Conservation (phyloP, 2,888 invertebrate species). For the Ephialtes manifestator region DNA sequence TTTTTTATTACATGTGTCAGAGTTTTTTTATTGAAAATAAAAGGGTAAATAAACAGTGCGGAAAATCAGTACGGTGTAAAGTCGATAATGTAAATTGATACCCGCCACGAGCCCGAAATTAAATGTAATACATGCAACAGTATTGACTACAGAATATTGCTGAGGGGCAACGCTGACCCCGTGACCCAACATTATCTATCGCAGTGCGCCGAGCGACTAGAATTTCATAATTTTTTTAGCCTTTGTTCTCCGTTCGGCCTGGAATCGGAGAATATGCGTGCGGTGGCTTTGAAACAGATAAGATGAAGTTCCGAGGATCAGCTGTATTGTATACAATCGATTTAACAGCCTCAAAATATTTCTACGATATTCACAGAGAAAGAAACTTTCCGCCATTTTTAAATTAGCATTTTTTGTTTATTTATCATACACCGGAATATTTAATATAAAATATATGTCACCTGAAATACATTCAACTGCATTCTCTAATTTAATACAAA, state of each 20-base stretch:
- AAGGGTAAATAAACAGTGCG: no score
- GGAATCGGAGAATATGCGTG: background rate
- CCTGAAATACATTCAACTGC: no score
- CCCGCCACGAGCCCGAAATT: background rate
- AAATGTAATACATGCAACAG: constrained; percentile 11
- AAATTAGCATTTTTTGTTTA: no score
- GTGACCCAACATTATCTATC: constrained; percentile 70
- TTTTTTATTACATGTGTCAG: background rate
- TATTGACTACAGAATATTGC: constrained; percentile 20
- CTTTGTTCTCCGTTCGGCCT: constrained; percentile 34
- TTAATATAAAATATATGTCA: no score
- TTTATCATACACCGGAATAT: no score
- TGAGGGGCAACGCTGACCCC: constrained; percentile 71
- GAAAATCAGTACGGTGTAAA: background rate
- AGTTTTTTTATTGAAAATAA: background rate
- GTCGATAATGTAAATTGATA: background rate
- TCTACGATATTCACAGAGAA: background rate
- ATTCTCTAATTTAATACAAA: no score
- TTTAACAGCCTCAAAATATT: no score
- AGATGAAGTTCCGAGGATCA: background rate
- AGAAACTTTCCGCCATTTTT: background rate
- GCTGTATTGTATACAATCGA: background rate
- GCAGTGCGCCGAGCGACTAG: constrained; percentile 21
- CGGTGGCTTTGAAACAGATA: constrained; percentile 20
- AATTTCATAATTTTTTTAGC: constrained; percentile 41